A percentile compares a stretch with the other conserved stretches of the same genome.
phyloP scores from a whole-genome alignment of 1,140 invertebrate species.

The Mesaphorura yosii region DNA sequence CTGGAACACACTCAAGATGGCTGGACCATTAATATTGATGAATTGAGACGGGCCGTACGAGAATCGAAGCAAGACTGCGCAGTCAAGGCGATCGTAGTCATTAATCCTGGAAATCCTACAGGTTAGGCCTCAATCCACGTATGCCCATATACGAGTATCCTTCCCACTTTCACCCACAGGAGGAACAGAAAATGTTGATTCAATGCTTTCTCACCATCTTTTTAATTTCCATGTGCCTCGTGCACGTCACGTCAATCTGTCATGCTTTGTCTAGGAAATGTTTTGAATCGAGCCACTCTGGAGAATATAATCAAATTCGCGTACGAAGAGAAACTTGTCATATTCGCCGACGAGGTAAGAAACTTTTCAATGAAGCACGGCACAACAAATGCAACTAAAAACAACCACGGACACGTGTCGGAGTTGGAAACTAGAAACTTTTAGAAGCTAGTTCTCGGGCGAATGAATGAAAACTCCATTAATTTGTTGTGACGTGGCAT shows the following conservation, averaged over 20 bases:
- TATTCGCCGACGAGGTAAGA: slow-evolving; percentile 87
- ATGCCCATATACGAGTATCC: neutral
- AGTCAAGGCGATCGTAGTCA: slow-evolving; percentile 81
- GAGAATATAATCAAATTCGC: slow-evolving; percentile 87
- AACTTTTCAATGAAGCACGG: too few species aligned
- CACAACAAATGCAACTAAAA: too few species aligned
- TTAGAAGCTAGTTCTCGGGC: too few species aligned
- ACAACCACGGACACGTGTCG: too few species aligned
- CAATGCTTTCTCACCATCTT: too few species aligned
- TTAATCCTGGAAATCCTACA: slow-evolving; percentile 98
- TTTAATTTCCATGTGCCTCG: too few species aligned
- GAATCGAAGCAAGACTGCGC: slow-evolving; percentile 55
- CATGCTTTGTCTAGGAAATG: slow-evolving; percentile 58
- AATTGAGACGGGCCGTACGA: slow-evolving; percentile 64
- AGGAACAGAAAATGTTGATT: too few species aligned
- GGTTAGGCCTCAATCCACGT: slow-evolving; percentile 42
- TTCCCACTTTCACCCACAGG: too few species aligned
- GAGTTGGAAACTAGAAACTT: too few species aligned
- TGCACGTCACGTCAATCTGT: too few species aligned
- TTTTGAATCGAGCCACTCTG: slow-evolving; percentile 78
- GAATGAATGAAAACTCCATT: too few species aligned
- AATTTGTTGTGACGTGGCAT: too few species aligned
- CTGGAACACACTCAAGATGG: slow-evolving; percentile 69
- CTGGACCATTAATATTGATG: slow-evolving; percentile 69
- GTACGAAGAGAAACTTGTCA: slow-evolving; percentile 66